These are phyloP conservation scores for Diarsia dahlii DNA, from an alignment of 2,888 invertebrate genomes.

Conservation along the genomic window DNA sequence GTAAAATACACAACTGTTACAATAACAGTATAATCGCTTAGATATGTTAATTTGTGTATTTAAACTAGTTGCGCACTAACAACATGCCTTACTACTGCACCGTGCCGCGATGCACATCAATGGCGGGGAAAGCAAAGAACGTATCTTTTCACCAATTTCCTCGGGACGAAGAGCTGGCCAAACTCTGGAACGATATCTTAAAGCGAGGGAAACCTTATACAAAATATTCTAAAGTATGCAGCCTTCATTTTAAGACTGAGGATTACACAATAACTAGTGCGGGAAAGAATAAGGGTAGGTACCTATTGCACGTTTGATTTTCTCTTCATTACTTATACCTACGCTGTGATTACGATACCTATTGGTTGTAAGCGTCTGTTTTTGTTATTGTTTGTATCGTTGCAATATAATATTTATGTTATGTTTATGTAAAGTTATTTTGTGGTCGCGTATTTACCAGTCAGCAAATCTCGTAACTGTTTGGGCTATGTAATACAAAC, in stretches of 20 bases:
- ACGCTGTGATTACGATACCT: constrained; percentile 24
- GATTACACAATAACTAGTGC: constrained; percentile 87
- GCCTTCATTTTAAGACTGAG: constrained; percentile 85
- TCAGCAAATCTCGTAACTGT: background rate
- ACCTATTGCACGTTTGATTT: constrained; percentile 56
- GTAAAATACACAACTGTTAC: constrained; percentile 66
- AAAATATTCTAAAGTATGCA: constrained; percentile 89
- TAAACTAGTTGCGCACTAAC: constrained; percentile 69
- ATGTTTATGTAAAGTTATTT: background rate
- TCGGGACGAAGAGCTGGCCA: constrained; percentile 84
- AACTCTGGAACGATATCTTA: constrained; percentile 86
- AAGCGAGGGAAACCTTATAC: constrained; percentile 89
- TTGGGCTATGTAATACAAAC: too few relatives aligned
- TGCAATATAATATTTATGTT: constrained; percentile 16
- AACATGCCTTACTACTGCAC: constrained; percentile 90
- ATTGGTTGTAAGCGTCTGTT: constrained; percentile 9
- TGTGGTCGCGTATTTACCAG: background rate
- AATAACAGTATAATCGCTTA: constrained; percentile 64
- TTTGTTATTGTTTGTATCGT: constrained; percentile 29
- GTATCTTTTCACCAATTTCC: constrained; percentile 89
- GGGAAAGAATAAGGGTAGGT: constrained; percentile 87
- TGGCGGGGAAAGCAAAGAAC: constrained; percentile 89
- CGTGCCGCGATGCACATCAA: constrained; percentile 88
- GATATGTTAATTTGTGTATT: constrained; percentile 77
- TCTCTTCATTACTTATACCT: constrained; percentile 27